phyloP scores from a whole-genome alignment of 2,797 vertebrate species.

The Urophycis tenuis region DNA sequence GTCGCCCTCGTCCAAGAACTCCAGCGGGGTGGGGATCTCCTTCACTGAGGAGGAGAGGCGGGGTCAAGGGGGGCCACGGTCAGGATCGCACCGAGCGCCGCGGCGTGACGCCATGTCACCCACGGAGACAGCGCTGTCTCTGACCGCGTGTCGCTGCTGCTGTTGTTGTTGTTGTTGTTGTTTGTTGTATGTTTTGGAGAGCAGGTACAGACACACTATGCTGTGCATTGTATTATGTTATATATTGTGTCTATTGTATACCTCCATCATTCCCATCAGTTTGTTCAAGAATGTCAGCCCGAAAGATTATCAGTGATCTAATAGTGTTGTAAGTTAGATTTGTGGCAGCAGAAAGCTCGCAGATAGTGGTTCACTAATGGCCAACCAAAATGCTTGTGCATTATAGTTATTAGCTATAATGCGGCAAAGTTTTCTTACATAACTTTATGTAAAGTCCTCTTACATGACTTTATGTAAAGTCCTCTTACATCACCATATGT shows the following conservation, averaged over 20 bases:
- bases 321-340: not conserved
- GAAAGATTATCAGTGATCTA: not conserved
- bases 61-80: not conserved
- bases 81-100: not conserved
- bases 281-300: not conserved
- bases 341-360: not conserved
- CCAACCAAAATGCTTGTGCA: not conserved
- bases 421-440: no score
- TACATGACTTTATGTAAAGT: no score
- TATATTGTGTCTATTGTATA: no score
- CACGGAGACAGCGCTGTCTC: not conserved
- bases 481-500: no score
- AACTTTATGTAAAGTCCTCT: no score
- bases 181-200: no score
- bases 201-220: no score
- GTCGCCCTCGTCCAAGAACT: slow-evolving; percentile 34
- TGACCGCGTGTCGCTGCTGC: no score
- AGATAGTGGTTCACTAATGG: not conserved
- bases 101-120: not conserved
- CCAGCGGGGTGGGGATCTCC: slow-evolving; percentile 32
- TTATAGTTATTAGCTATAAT: not conserved
- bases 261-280: not conserved
- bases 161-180: no score
- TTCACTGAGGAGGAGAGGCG: not conserved
- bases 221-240: no score